A percentile compares a stretch with the other conserved stretches of the same genome.
phyloP scores from a whole-genome alignment of 1,140 invertebrate species.

The Ceratina australensis region DNA sequence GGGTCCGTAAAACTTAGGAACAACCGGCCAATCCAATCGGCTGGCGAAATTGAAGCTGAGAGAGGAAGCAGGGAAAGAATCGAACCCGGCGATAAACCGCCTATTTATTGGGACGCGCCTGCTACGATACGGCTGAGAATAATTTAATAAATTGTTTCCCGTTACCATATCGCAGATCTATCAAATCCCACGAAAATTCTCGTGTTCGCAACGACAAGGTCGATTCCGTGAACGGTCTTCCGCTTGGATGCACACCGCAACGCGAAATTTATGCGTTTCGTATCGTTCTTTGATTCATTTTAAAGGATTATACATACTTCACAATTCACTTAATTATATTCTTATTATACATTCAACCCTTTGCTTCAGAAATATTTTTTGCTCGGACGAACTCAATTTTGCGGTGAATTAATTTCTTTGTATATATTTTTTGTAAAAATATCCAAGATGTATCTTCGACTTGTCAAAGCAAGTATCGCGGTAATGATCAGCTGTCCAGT shows the following conservation, averaged over 20 bases:
- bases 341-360: too few relatives aligned
- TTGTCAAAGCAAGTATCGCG: too few relatives aligned
- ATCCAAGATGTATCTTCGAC: too few relatives aligned
- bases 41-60: slow-evolving; percentile 20
- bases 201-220: neutral
- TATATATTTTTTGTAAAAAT: too few relatives aligned
- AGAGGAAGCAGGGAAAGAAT: slow-evolving; percentile 13
- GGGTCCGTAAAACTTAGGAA: slow-evolving; percentile 56
- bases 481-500: too few relatives aligned
- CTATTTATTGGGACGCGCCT: slow-evolving; percentile 13
- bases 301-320: too few relatives aligned
- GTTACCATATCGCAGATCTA: neutral
- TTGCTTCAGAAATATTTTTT: too few relatives aligned
- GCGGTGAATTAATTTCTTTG: too few relatives aligned
- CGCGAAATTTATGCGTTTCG: too few relatives aligned
- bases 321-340: neutral
- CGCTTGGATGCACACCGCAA: neutral
- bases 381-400: too few relatives aligned
- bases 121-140: slow-evolving; percentile 6
- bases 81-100: slow-evolving; percentile 18
- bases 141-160: slow-evolving; percentile 38
- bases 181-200: slow-evolving; percentile 22
- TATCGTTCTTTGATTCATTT: too few relatives aligned
- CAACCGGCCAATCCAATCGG: slow-evolving; percentile 42
- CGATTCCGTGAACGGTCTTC: neutral